Evolutionary conservation across 2,113 vertebrate species (phyloP), one percentile per base, ranked within the genome.

Genomic region (Ictidomys tridecemlineatus): DNA sequence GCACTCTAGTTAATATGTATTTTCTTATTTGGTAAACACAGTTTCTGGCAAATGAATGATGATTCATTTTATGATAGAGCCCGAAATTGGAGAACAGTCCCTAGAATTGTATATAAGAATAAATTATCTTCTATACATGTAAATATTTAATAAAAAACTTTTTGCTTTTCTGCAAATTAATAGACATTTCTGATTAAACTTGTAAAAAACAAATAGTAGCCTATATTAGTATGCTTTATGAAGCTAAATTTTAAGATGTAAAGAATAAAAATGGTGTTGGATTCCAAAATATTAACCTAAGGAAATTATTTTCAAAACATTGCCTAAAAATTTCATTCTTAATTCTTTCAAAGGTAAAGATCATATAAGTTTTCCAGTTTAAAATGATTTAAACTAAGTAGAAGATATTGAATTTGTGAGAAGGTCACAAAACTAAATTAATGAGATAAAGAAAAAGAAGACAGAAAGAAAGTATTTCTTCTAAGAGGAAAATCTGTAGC

Each of bases 131-230:
- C 30, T 34, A 42, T 6, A 28, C 20, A n/a, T 48, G 83, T 70
- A 89, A 95, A 94, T 78, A 85, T 77, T 89, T 86, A 77, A 85
- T 6, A 93, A 22, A 34, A 84, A 89, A 13, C 11, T 89, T 69
- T n/a, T 17, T 5, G 42, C 32, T 74, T 24, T 3, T 77, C 84
- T 58, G 28, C 34, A 92, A 95, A 86, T 74, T 73, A 83, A 42
- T 26, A 73, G 74, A 58, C 20, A 87, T 17, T 78, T 48, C 6
- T n/a, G 22, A 89, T 86, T 56, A 63, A 79, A 61, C 67, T 3
- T 73, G 16, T 22, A 30, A 42, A 80, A 32, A 76, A 65, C 51
- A 65, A 84, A 61, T 76, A 10, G 20, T 34, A 87, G 24, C 5
- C 7, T 58, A 58, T 45, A 48, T 8, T 70, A 26, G 42, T 73